A percentile compares a stretch with the other conserved stretches of the same genome.
Conservation (phyloP, 2,113 vertebrate genomes). For the Silurus glanis region DNA sequence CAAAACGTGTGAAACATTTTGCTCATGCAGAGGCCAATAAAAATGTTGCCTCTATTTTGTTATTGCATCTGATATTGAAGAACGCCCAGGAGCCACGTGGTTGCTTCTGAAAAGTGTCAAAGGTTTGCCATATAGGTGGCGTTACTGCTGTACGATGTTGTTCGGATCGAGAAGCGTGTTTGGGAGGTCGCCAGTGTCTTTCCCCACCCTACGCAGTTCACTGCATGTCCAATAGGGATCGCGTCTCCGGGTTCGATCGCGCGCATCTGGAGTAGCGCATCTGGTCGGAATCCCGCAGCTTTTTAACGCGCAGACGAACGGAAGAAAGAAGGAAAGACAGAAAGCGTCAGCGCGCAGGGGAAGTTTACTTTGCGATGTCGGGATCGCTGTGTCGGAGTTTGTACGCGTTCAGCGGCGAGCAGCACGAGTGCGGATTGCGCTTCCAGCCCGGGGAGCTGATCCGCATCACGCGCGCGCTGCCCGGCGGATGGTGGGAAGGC, state of each 20-base stretch:
- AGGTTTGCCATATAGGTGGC: not conserved
- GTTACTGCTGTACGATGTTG: not conserved
- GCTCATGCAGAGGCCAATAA: no score
- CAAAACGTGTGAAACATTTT: not conserved
- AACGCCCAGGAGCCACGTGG: not conserved
- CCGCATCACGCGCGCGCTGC: slow-evolving; percentile 82
- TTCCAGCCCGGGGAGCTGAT: slow-evolving; percentile 90
- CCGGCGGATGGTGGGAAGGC: slow-evolving; percentile 97
- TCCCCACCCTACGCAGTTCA: slow-evolving; percentile 7
- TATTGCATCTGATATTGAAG: not conserved
- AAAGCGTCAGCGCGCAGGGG: not conserved
- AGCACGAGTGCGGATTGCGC: slow-evolving; percentile 86
- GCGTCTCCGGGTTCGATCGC: not conserved
- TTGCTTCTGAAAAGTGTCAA: not conserved
- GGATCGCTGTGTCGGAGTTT: slow-evolving; percentile 82
- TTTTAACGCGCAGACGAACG: not conserved
- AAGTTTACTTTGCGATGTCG: slow-evolving; percentile 64
- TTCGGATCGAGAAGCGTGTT: not conserved
- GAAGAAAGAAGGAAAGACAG: not conserved
- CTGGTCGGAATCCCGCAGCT: not conserved
- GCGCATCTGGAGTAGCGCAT: not conserved
- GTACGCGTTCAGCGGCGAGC: slow-evolving; percentile 88
- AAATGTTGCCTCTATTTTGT: no score
- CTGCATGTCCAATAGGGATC: slow-evolving; percentile 7
- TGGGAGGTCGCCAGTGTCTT: slow-evolving; percentile 2